phyloP scores from a whole-genome alignment of 35 echinoderm and acorn worm genomes.

The Apostichopus japonicus region DNA sequence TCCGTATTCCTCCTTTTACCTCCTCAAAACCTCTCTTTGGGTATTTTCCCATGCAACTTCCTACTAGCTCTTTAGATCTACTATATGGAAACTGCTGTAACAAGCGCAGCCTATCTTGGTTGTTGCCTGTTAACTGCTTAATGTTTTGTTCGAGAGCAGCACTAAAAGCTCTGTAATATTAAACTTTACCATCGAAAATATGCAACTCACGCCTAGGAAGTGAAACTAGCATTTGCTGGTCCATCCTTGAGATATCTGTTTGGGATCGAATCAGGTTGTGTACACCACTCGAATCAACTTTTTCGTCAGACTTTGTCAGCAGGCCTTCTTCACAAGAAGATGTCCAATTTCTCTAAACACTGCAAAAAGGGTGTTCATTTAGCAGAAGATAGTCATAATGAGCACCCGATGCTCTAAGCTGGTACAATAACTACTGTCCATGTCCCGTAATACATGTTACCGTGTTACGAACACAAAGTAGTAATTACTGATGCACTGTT shows the following conservation, averaged over 20 bases:
- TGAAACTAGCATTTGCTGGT: conserved; percentile 24
- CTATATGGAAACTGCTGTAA: conserved; percentile 45
- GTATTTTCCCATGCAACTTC: conserved; percentile 56
- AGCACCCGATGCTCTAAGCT: background rate
- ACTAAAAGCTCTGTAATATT: conserved; percentile 52
- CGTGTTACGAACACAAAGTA: too few species aligned
- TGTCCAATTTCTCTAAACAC: background rate
- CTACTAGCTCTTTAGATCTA: conserved; percentile 24
- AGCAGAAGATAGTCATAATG: background rate
- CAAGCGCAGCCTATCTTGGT: conserved; percentile 28
- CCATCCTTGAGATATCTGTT: background rate
- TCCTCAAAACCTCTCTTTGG: background rate
- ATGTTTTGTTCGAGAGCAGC: conserved; percentile 43
- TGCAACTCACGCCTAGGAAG: background rate
- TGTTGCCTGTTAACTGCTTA: conserved; percentile 12
- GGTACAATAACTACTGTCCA: too few species aligned
- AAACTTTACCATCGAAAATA: conserved; percentile 38
- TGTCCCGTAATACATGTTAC: too few species aligned
- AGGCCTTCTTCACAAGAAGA: conserved; percentile 60
- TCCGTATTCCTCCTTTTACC: background rate
- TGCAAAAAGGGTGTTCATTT: background rate
- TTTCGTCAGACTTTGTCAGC: too few species aligned
- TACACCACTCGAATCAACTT: too few species aligned
- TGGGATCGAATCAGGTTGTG: too few species aligned
- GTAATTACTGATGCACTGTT: too few species aligned